These are phyloP conservation scores for Noctua fimbriata DNA, from an alignment of 2,888 invertebrate species.

Conservation along the genomic window DNA sequence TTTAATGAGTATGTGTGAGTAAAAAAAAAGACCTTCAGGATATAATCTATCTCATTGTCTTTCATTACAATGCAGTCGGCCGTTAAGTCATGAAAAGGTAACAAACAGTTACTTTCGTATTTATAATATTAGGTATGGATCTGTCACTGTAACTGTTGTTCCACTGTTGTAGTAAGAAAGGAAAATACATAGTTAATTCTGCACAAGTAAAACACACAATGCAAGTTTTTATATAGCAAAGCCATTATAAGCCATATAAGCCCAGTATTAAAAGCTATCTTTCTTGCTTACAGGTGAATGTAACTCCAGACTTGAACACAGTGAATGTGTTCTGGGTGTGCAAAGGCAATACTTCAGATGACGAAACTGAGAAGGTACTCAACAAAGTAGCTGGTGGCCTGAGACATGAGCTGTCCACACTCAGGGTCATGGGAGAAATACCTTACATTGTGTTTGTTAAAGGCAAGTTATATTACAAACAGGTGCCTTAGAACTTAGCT, in stretches of 20 bases:
- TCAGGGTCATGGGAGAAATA: slow-evolving; percentile 93
- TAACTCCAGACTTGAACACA: slow-evolving; percentile 92
- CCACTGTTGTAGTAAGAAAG: not conserved
- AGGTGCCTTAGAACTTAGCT: not conserved
- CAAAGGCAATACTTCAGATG: slow-evolving; percentile 87
- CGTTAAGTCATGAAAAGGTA: too few species aligned
- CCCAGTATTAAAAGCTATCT: not conserved
- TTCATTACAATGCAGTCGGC: too few species aligned
- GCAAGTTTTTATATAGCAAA: not conserved
- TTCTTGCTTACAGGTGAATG: slow-evolving; percentile 88
- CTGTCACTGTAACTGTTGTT: not conserved
- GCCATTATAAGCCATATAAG: not conserved
- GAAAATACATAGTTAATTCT: not conserved
- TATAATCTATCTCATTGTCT: too few species aligned
- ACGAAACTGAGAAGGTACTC: slow-evolving; percentile 89
- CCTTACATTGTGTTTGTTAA: slow-evolving; percentile 94
- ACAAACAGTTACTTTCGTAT: too few species aligned
- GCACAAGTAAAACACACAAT: not conserved
- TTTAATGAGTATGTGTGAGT: too few species aligned
- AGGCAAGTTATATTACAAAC: slow-evolving; percentile 79
- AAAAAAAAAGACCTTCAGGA: too few species aligned
- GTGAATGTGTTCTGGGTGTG: slow-evolving; percentile 94
- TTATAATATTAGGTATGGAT: not conserved
- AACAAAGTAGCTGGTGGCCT: slow-evolving; percentile 90
- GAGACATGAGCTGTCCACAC: slow-evolving; percentile 93